phyloP scores from a whole-genome alignment of 2,797 vertebrate species.

The Helarctos malayanus region DNA sequence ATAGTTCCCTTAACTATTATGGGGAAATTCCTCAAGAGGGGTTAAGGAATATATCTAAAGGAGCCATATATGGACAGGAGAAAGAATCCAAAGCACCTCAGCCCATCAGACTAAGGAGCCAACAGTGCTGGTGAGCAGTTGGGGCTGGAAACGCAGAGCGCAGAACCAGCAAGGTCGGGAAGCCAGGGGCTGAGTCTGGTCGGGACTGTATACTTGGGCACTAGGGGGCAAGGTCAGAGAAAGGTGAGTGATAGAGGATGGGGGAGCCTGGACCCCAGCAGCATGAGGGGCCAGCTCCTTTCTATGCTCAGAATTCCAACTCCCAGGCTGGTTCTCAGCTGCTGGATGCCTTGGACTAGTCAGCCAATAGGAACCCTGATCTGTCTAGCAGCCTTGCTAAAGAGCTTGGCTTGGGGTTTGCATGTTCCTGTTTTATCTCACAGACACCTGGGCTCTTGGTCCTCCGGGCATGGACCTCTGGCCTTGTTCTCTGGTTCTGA shows the following conservation, averaged over 20 bases:
- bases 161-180: neutral
- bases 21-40: neutral
- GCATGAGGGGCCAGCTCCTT: neutral
- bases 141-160: neutral
- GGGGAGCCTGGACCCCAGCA: neutral
- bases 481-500: neutral
- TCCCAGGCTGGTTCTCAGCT: neutral
- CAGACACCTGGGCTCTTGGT: neutral
- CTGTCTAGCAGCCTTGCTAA: neutral
- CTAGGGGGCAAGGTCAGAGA: neutral
- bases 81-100: conserved; percentile 11
- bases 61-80: neutral
- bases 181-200: neutral
- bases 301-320: neutral
- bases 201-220: neutral
- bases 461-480: neutral
- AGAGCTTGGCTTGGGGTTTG: neutral
- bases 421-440: neutral
- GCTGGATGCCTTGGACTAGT: neutral
- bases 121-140: neutral
- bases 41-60: neutral
- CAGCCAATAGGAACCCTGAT: neutral
- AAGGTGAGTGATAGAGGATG: neutral
- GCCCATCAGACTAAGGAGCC: neutral
- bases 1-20: neutral